phyloP scores from a whole-genome alignment of 2,888 invertebrate species.

The Drosophila anomalata region DNA sequence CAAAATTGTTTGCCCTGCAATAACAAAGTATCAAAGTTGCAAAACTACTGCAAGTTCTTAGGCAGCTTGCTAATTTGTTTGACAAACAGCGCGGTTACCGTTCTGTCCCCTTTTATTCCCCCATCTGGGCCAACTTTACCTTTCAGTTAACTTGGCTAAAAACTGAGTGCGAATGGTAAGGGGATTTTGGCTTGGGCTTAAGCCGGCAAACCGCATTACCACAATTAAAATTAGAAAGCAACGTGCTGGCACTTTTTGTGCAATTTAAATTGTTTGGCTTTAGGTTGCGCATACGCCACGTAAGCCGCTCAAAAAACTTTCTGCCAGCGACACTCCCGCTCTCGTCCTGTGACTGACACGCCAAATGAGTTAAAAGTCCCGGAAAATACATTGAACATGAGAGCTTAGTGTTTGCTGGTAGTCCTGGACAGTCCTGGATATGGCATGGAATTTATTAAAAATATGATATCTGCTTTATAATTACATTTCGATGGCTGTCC shows the following conservation, averaged over 20 bases:
- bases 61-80: slow-evolving; percentile 72
- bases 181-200: slow-evolving; percentile 26
- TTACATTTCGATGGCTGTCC: slow-evolving; percentile 39
- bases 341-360: slow-evolving; percentile 10
- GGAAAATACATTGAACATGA: slow-evolving; percentile 8
- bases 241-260: slow-evolving; percentile 45
- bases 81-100: slow-evolving; percentile 62
- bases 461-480: slow-evolving; percentile 27
- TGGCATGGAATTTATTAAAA: slow-evolving; percentile 34
- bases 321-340: slow-evolving; percentile 1
- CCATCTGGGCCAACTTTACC: background rate
- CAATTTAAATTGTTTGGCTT: slow-evolving; percentile 61
- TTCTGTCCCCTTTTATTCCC: slow-evolving; percentile 9
- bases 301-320: slow-evolving; percentile 35
- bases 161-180: background rate
- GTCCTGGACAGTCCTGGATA: slow-evolving; percentile 24
- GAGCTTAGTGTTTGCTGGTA: slow-evolving; percentile 2
- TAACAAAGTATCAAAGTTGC: slow-evolving; percentile 63
- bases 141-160: slow-evolving; percentile 32
- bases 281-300: slow-evolving; percentile 62
- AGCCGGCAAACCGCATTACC: slow-evolving; percentile 46
- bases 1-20: slow-evolving; percentile 57
- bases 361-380: slow-evolving; percentile 4
- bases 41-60: slow-evolving; percentile 53
- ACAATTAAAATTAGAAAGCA: slow-evolving; percentile 55